Evolutionary conservation across 1,140 invertebrate genomes (phyloP).

Genomic region (Holotrichia oblita): DNA sequence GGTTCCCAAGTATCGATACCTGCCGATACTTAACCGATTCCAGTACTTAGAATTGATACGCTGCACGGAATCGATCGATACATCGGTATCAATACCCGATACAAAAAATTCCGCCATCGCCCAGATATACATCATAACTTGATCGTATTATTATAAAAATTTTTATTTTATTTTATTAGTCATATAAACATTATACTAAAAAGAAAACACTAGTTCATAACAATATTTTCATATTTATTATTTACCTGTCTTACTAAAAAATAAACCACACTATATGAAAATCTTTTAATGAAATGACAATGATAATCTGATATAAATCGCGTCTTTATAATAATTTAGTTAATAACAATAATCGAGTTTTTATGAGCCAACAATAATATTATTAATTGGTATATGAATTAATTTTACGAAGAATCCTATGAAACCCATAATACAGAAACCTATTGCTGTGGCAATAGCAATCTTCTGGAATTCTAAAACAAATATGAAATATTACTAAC

Average conservation of each 20-base stretch:
- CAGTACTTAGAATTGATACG: no score
- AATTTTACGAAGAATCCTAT: constrained; percentile 99
- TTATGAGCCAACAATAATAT: constrained; percentile 94
- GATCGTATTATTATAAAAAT: no score
- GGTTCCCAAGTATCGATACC: no score
- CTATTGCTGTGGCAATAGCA: constrained; percentile 98
- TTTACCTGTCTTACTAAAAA: not conserved
- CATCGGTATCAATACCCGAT: no score
- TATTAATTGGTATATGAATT: constrained; percentile 99
- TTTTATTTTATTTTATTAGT: no score
- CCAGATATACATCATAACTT: no score
- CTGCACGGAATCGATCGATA: no score
- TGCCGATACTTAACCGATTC: no score
- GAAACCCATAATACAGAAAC: constrained; percentile 99
- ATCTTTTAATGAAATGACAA: constrained; percentile 38
- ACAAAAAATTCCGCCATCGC: no score
- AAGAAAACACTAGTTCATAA: no score
- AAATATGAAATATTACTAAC: not conserved
- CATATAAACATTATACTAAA: no score
- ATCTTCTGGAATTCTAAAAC: constrained; percentile 99
- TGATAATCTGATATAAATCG: constrained; percentile 14
- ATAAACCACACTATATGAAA: constrained; percentile 64
- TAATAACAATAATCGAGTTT: constrained; percentile 22
- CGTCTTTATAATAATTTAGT: constrained; percentile 20
- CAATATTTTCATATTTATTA: no score